Conservation (phyloP, 2,888 invertebrate species). For the Malacosoma neustria region DNA sequence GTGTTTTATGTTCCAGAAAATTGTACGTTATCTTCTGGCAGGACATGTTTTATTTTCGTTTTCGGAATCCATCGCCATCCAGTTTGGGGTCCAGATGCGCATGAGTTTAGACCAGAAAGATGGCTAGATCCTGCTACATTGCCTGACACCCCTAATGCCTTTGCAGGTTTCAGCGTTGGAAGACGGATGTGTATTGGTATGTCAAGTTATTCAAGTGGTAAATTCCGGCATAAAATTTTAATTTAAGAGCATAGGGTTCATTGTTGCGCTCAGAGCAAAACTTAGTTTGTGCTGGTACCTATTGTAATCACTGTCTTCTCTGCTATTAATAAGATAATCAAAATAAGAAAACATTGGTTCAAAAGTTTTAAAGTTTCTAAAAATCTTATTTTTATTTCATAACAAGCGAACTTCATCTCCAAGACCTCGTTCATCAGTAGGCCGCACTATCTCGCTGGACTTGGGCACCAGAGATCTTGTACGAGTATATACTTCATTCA, state of each 20-base stretch:
- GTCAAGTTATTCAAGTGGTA: background rate
- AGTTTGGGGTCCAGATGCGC: constrained; percentile 10
- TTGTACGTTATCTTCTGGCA: constrained; percentile 12
- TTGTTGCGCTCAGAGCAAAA: background rate
- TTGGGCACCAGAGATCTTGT: no score
- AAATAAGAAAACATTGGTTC: background rate
- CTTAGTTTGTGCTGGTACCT: background rate
- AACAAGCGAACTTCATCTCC: no score
- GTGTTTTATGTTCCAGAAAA: constrained; percentile 9
- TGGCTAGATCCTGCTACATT: constrained; percentile 11
- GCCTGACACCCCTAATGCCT: constrained; percentile 10
- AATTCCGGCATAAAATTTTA: background rate
- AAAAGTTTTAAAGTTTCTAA: background rate
- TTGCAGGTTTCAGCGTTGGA: constrained; percentile 11
- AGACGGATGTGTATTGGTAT: constrained; percentile 13
- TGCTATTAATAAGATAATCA: background rate
- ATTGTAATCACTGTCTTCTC: background rate
- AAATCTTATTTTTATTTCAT: no score
- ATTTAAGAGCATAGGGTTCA: no score
- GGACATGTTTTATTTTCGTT: constrained; percentile 3
- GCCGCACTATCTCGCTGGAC: no score
- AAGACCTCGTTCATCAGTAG: no score
- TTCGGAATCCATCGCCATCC: constrained; percentile 4
- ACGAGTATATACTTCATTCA: no score
- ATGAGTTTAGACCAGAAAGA: constrained; percentile 12